Conservation (phyloP, 2,113 vertebrate genomes). For the Mola mola region DNA sequence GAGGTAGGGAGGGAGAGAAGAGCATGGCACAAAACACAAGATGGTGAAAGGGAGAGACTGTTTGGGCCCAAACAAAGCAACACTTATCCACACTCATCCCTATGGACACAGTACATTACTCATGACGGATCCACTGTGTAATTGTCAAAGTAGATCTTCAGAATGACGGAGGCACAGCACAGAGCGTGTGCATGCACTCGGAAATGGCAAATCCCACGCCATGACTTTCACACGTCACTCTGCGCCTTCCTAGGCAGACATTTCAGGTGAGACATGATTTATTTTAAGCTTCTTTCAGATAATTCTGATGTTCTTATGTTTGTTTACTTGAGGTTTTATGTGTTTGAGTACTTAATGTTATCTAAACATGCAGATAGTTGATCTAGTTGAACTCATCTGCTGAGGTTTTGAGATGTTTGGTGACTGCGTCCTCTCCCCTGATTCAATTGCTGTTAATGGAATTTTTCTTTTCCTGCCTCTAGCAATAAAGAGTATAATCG, state of each 20-base stretch:
- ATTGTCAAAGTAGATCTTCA: slow-evolving; percentile 46
- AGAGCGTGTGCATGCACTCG: background rate
- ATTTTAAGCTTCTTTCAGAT: no score
- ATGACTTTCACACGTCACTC: background rate
- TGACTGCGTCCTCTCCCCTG: no score
- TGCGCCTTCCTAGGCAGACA: background rate
- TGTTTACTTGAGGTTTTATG: background rate
- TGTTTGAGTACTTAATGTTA: background rate
- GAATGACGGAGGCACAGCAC: no score
- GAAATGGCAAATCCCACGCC: slow-evolving; percentile 3
- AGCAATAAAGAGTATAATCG: no score
- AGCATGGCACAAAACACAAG: slow-evolving; percentile 1
- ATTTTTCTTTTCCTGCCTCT: no score
- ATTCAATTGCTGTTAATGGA: no score
- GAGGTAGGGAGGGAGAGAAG: background rate
- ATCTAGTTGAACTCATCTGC: background rate
- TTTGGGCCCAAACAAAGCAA: slow-evolving; percentile 39
- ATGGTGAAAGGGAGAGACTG: slow-evolving; percentile 17
- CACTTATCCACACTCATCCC: slow-evolving; percentile 34
- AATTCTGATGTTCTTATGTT: no score
- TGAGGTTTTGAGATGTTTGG: background rate
- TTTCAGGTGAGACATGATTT: slow-evolving; percentile 5
- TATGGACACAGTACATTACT: slow-evolving; percentile 41
- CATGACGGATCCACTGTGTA: slow-evolving; percentile 38
- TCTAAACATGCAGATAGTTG: background rate